These are phyloP conservation scores for Mareca penelope DNA, from an alignment of 2,797 vertebrate species.

Conservation along the genomic window DNA sequence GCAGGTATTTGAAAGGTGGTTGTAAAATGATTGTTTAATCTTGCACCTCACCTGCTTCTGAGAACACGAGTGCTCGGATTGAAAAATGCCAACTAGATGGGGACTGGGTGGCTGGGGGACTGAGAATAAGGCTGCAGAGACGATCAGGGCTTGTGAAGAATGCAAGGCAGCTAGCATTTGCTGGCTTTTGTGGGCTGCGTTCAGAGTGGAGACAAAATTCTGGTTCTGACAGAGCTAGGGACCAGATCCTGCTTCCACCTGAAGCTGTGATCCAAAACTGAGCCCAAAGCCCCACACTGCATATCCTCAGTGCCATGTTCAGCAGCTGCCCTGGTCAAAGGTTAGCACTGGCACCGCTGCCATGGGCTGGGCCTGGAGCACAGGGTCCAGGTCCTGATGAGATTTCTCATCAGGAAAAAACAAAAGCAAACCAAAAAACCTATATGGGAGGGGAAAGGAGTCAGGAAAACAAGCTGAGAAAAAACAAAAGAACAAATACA, in stretches of 20 bases:
- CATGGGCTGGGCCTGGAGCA: not conserved
- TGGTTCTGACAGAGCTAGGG: not conserved
- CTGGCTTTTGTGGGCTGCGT: not conserved
- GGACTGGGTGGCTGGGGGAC: not conserved
- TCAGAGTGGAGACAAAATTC: not conserved
- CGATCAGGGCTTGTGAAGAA: not conserved
- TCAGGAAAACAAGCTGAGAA: not conserved
- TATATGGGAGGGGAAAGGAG: not conserved
- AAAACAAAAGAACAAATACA: not conserved
- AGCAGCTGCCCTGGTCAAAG: not conserved
- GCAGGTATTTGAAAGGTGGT: slow-evolving; percentile 37
- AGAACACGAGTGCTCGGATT: not conserved
- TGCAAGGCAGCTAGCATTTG: not conserved
- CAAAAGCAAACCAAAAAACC: not conserved
- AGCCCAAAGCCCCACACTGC: not conserved
- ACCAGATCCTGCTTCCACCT: not conserved
- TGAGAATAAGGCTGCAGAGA: not conserved
- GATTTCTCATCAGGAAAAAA: not conserved
- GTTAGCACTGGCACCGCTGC: not conserved
- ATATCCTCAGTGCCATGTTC: not conserved
- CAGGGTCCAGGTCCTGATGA: not conserved
- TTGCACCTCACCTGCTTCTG: slow-evolving; percentile 39
- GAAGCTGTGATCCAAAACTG: not conserved
- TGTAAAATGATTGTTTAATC: slow-evolving; percentile 28
- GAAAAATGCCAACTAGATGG: not conserved